These are phyloP conservation scores for Stomatorhinus walkeri DNA, from an alignment of 2,797 vertebrate genomes.

Conservation along the genomic window DNA sequence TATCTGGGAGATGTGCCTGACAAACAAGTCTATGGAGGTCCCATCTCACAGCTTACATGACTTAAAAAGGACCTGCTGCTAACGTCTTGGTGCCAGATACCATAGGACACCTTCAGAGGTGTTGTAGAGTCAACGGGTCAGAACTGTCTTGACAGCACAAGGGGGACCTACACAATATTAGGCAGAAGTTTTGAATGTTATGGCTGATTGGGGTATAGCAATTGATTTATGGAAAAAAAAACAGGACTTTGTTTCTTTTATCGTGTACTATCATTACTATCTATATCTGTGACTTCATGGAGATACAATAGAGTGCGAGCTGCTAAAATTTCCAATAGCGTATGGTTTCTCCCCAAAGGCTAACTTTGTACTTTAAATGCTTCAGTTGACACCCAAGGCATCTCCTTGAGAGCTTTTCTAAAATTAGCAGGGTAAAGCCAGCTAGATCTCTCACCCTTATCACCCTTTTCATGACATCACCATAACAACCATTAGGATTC, in stretches of 20 bases:
- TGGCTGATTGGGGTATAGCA: not conserved
- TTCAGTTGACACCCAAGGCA: not conserved
- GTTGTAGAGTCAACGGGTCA: not conserved
- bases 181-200: not conserved
- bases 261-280: not conserved
- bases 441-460: not conserved
- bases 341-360: not conserved
- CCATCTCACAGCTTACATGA: not conserved
- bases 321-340: not conserved
- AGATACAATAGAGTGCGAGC: not conserved
- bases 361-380: not conserved
- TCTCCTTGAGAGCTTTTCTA: not conserved
- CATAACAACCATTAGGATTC: not conserved
- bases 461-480: not conserved
- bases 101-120: not conserved
- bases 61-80: not conserved
- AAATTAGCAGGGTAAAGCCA: not conserved
- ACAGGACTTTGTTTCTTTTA: not conserved
- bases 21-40: not conserved
- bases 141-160: not conserved
- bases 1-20: not conserved
- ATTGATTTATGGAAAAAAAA: not conserved
- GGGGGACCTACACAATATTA: not conserved
- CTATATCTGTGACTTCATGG: not conserved
- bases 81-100: not conserved